Evolutionary conservation across 1,140 invertebrate genomes (phyloP), one percentile per base, ranked within the genome.

Genomic region (Drosophila jambulina): DNA sequence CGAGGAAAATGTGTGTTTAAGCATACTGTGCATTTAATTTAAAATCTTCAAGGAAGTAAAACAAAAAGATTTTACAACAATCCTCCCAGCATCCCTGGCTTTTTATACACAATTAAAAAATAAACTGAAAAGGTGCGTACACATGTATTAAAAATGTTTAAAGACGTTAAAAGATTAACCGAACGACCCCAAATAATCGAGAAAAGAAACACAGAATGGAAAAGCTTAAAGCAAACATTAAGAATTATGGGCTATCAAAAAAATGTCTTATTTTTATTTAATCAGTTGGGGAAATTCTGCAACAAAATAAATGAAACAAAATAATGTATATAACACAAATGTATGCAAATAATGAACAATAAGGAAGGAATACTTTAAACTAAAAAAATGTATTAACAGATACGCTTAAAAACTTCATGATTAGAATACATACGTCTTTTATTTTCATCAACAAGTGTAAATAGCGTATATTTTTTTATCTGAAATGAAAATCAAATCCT

Each of bases 41-140:
- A 68, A 61, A 51, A 45, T 38, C 12, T 67, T 80, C 78, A 63
- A 78, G 84, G 84, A 88, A 88, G 80, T 78, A 17, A 71, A 68
- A 65, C 27, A 70, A 49, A 42, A 54, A 29, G 61, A 38, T 58
- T 85, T 67, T 78, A 56, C 64, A 78, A 78, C 74, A 77, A 78
- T 56, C 34, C 21, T 32, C 12, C 12, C 56, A 45, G 49, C 42
- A 29, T 45, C 71, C 45, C 40, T 38, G 34, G 17, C 48, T 62
- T 53, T 75, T 72, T 71, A 72, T 72, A 71, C 29, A 23, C 42
- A 70, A 40, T 29, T 49, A 10, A 71, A 72, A 59, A 32, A 51
- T 17, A 29, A 49, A 7, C 45, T 27, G 4, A 21, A 42, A 72
- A 72, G 69, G 69, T 72, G 53, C 51, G 69, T 72, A 59, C 29